Base-by-base conservation (phyloP, 2,888 invertebrate genomes). In the Agrilus biguttatus region DNA sequence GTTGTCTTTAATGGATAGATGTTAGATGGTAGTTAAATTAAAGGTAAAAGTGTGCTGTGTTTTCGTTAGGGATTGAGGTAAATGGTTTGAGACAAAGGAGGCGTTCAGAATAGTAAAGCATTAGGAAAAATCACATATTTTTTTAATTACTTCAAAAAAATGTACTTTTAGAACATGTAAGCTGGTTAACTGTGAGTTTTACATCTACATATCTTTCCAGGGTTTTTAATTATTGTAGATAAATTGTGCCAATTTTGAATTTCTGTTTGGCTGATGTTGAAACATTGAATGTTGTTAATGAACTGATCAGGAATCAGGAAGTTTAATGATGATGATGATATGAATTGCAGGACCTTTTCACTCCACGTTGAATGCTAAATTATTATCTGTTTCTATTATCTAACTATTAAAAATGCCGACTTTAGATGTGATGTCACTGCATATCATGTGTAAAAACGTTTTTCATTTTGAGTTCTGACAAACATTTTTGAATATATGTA, bases 141-240 rank as follows among this genome's bases (percentile, higher is more conserved):
- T 28, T 28, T 28, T 28, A 28, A 28, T 28, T 46, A 46, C 41
- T 46, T 41, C 37, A 36, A 44, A 33, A 28, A 10, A 28, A 28
- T 28, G 28, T 28, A 28, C 28, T 28, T 28, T 28, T 28, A 45
- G 45, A 46, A 28, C 10, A 28, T 49, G 50, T 49, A 54, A 49
- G 52, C 58, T 58, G 55, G 54, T 55, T 58, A 54, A 56, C 59
- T 57, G 57, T 58, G 59, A 59, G 53, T 57, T 57, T 55, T 57
- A 62, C 60, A 61, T 57, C 60, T 62, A 65, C 66, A 66, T 66
- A 66, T 66, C 67, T 65, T 64, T 65, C 66, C 67, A 67, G 66
- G 66, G 67, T 68, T 60, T 28, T 28, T 61, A 59, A 63, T 60
- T 58, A 55, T 60, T 62, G 63, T 63, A 63, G 57, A 65, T 64